A percentile compares a stretch with the other conserved stretches of the same genome.
Conservation (phyloP, 2,113 vertebrate genomes). For the Alexandromys fortis region DNA sequence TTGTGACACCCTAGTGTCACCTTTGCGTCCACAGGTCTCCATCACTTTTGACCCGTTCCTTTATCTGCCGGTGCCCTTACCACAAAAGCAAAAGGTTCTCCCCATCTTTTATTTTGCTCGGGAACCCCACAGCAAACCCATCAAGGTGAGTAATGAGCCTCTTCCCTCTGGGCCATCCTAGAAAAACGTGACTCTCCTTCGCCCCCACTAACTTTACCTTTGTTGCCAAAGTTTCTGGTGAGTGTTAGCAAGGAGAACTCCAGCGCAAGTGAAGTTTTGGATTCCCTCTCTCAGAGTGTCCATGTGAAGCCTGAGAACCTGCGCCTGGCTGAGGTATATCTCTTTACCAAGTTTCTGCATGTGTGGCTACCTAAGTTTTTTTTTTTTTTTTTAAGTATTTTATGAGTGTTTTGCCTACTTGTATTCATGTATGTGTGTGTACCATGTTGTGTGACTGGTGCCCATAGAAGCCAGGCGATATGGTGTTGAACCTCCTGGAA, state of each 20-base stretch:
- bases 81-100: slow-evolving; percentile 98
- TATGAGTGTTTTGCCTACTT: background rate
- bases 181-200: background rate
- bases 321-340: slow-evolving; percentile 92
- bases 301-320: slow-evolving; percentile 94
- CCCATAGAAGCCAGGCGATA: background rate
- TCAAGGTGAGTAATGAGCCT: slow-evolving; percentile 90
- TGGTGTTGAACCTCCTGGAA: background rate
- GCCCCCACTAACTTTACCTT: background rate
- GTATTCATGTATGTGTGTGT: background rate
- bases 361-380: fast-evolving
- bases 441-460: background rate
- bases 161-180: background rate
- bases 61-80: slow-evolving; percentile 96
- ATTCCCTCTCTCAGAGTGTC: slow-evolving; percentile 93
- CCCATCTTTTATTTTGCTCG: slow-evolving; percentile 96
- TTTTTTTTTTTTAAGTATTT: background rate
- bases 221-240: slow-evolving; percentile 91
- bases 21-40: slow-evolving; percentile 90
- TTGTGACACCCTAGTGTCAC: background rate
- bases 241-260: slow-evolving; percentile 98
- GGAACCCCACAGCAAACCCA: slow-evolving; percentile 96
- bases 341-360: background rate
- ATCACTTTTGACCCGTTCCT: slow-evolving; percentile 99
- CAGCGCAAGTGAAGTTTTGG: slow-evolving; percentile 94